phyloP scores from a whole-genome alignment of 1,140 invertebrate genomes.

The Diabrotica virgifera region DNA sequence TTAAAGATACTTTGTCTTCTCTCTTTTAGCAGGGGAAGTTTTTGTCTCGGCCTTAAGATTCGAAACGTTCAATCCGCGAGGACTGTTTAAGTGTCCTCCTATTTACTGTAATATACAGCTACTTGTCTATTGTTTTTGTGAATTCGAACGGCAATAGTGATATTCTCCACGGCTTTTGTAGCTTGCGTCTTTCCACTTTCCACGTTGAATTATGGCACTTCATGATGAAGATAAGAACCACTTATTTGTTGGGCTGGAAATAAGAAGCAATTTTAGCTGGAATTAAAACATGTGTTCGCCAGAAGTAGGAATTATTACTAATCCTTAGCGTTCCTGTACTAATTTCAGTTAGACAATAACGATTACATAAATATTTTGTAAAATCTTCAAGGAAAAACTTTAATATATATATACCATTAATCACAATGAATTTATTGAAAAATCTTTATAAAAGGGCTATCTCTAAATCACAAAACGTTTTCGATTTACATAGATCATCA shows the following conservation, averaged over 20 bases:
- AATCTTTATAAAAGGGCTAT: too few relatives aligned
- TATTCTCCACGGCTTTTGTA: constrained; percentile 12
- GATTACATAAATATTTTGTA: too few relatives aligned
- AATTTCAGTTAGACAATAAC: too few relatives aligned
- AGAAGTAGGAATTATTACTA: too few relatives aligned
- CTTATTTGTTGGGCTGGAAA: background rate
- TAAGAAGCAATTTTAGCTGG: background rate
- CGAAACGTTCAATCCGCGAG: constrained; percentile 14
- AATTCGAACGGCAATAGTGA: constrained; percentile 20
- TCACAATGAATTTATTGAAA: too few relatives aligned
- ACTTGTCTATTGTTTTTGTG: constrained; percentile 20
- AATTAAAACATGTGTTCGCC: too few relatives aligned
- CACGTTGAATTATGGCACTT: constrained; percentile 2
- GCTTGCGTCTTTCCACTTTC: background rate
- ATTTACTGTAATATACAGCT: constrained; percentile 17
- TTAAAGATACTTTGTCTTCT: constrained; percentile 11
- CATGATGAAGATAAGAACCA: background rate
- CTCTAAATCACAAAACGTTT: too few relatives aligned
- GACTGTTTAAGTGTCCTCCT: constrained; percentile 18
- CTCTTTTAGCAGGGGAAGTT: constrained; percentile 8
- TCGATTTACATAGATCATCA: too few relatives aligned
- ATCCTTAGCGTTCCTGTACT: too few relatives aligned
- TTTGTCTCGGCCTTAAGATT: constrained; percentile 9
- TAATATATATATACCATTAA: too few relatives aligned
- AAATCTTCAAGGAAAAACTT: too few relatives aligned